These are phyloP conservation scores for Amniataba percoides DNA, from an alignment of 2,797 vertebrate species.

Conservation along the genomic window DNA sequence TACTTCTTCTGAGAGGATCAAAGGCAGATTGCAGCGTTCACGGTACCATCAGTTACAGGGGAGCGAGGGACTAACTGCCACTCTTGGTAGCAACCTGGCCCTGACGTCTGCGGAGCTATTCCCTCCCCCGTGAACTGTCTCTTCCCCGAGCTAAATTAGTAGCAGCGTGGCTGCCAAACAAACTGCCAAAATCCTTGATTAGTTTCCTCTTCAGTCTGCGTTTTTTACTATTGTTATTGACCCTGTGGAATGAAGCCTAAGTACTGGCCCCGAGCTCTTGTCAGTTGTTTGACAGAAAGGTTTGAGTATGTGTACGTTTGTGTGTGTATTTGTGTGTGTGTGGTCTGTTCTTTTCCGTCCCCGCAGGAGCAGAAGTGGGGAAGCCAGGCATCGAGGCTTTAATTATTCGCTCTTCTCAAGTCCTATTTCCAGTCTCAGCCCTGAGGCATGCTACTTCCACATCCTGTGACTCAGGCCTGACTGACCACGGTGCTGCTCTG, in stretches of 20 bases:
- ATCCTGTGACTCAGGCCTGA: constrained; percentile 68
- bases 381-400: constrained; percentile 55
- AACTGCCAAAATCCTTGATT: constrained; percentile 63
- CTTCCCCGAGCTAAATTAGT: constrained; percentile 54
- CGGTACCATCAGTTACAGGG: constrained; percentile 61
- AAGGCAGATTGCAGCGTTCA: constrained; percentile 44
- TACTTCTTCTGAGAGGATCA: constrained; percentile 59
- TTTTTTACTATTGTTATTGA: constrained; percentile 63
- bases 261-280: constrained; percentile 42
- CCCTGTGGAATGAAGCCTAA: constrained; percentile 44
- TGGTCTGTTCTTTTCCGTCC: constrained; percentile 57
- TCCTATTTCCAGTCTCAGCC: constrained; percentile 67
- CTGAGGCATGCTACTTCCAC: constrained; percentile 60
- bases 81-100: constrained; percentile 48
- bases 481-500: constrained; percentile 58
- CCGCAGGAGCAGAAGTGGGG: constrained; percentile 35
- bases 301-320: constrained; percentile 19
- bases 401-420: constrained; percentile 57
- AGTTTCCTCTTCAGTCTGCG: constrained; percentile 53
- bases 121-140: constrained; percentile 18
- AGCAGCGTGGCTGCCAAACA: constrained; percentile 48
- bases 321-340: constrained; percentile 38
- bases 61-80: constrained; percentile 41
- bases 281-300: constrained; percentile 60
- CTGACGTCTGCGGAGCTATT: constrained; percentile 26